A percentile compares a stretch with the other conserved stretches of the same genome.
Evolutionary conservation across 53 echinoderm and acorn worm genomes (phyloP).

Genomic region (Paracentrotus lividus): DNA sequence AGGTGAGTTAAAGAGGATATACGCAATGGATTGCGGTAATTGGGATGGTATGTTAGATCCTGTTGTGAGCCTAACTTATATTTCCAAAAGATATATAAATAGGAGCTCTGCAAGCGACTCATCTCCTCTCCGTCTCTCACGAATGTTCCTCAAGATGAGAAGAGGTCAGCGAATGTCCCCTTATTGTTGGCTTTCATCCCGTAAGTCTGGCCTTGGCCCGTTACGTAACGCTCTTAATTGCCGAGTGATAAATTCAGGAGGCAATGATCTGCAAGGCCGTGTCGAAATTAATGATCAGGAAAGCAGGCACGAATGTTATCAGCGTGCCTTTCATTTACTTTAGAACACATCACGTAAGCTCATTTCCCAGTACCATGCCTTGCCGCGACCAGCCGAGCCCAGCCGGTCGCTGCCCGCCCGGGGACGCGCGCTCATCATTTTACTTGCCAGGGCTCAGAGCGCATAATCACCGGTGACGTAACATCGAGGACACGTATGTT

Average conservation of each 20-base stretch:
- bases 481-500: conserved; percentile 36
- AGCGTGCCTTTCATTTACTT: not conserved
- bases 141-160: too few species aligned
- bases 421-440: too few species aligned
- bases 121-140: too few species aligned
- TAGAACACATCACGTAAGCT: conserved; percentile 24
- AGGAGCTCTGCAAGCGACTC: not conserved
- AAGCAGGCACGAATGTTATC: conserved; percentile 55
- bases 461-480: conserved; percentile 31
- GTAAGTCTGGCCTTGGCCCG: conserved; percentile 53
- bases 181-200: not conserved
- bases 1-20: too few species aligned
- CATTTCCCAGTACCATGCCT: not conserved
- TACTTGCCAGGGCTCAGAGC: not conserved
- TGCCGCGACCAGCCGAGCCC: not conserved
- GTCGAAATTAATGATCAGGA: conserved; percentile 39
- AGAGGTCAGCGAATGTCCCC: not conserved
- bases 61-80: not conserved
- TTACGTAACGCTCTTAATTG: conserved; percentile 64
- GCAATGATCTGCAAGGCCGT: conserved; percentile 61
- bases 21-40: not conserved
- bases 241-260: conserved; percentile 44
- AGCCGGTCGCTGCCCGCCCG: not conserved
- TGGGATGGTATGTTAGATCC: not conserved
- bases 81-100: not conserved